phyloP scores from a whole-genome alignment of 2,113 vertebrate species.

The Alectura lathami region DNA sequence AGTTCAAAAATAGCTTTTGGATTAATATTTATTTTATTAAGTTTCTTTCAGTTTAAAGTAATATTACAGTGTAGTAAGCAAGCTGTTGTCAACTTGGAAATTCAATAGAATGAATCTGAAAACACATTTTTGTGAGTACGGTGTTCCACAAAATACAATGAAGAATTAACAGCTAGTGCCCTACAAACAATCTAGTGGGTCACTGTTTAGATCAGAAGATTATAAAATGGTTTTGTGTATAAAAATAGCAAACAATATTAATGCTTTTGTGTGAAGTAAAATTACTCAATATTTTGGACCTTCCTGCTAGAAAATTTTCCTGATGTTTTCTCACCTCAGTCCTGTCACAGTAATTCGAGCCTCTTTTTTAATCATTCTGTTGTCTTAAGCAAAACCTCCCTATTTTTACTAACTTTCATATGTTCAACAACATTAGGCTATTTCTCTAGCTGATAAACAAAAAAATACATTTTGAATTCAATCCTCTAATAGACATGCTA shows the following conservation, averaged over 20 bases:
- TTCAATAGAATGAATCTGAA: not conserved
- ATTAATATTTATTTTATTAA: not conserved
- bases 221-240: not conserved
- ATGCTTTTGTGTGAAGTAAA: not conserved
- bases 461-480: not conserved
- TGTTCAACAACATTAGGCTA: not conserved
- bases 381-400: not conserved
- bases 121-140: not conserved
- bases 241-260: not conserved
- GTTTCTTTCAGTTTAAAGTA: not conserved
- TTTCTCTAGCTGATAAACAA: not conserved
- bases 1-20: not conserved
- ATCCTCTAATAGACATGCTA: not conserved
- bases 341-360: not conserved
- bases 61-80: not conserved
- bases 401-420: not conserved
- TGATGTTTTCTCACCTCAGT: not conserved
- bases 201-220: not conserved
- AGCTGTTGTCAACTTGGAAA: not conserved
- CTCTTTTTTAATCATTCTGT: not conserved
- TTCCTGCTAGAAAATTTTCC: not conserved
- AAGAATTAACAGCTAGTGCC: not conserved
- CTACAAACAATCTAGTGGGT: not conserved
- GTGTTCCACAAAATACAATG: not conserved
- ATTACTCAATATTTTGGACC: not conserved